phyloP scores from a whole-genome alignment of 2,888 invertebrate species.

The Heliconius sara region DNA sequence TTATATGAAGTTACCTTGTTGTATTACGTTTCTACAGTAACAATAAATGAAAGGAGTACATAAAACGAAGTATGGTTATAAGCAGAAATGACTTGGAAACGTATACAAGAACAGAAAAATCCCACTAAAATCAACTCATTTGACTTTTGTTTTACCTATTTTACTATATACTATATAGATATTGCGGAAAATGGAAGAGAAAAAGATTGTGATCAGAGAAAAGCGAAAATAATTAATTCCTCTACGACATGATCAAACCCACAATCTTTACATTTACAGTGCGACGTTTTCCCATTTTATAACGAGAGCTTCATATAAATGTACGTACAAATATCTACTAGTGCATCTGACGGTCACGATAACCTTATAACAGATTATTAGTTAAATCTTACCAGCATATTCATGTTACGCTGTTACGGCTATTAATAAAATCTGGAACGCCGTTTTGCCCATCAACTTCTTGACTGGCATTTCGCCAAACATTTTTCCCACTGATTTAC shows the following conservation, averaged over 20 bases:
- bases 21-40: too few species aligned
- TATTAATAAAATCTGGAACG: constrained; percentile 50
- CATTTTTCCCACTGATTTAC: constrained; percentile 26
- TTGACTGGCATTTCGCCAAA: constrained; percentile 40
- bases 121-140: too few species aligned
- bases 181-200: too few species aligned
- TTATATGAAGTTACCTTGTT: not conserved
- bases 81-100: too few species aligned
- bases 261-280: not conserved
- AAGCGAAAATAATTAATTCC: not conserved
- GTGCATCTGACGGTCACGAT: not conserved
- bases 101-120: too few species aligned
- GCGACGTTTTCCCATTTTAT: not conserved
- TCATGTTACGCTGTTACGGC: constrained; percentile 32
- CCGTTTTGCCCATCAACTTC: constrained; percentile 41
- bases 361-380: constrained; percentile 27
- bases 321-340: not conserved
- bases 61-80: too few species aligned
- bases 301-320: not conserved
- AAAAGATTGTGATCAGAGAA: not conserved
- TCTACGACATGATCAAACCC: not conserved
- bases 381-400: constrained; percentile 25
- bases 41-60: too few species aligned
- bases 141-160: too few species aligned
- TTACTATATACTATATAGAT: too few species aligned